Evolutionary conservation across 2,888 invertebrate genomes (phyloP), one percentile per base, ranked within the genome.

Genomic region (Stramonita haemastoma): DNA sequence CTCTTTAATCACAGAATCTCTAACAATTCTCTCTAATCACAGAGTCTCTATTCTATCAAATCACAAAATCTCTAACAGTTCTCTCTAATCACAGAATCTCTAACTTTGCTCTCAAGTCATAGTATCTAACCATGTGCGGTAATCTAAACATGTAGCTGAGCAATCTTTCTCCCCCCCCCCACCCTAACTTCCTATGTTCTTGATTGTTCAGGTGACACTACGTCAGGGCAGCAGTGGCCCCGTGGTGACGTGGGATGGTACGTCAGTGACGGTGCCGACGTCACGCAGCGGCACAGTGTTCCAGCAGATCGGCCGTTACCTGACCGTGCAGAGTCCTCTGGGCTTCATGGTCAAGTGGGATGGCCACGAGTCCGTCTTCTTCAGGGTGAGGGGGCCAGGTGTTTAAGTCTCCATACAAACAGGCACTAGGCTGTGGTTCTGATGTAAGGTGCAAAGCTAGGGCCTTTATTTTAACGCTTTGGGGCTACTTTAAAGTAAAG

Each of bases 321-420:
- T 98, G 1, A 96, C 97, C 29, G 96, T 98, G 66, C 97, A 97
- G 86, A 96, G 98, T 90, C 98, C 98, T 92, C 96, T 97, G 60
- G 95, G 95, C 0, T 95, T 97, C 36, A 97, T 97, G 60, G 93
- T 98, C 88, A 97, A 97, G 92, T 98, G 98, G 98, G 98, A 98
- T 94, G 97, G 97, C 15, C 96, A 97, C 70, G 93, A 94, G 90
- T 93, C 93, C 86, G 90, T 95, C 26, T 93, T 93, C 89, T 88
- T 95, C 0, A 84, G 89, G 90, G 91, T 91, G 70, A 88, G 87
- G 66, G 11, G 29, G 17, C 2, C 13, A 46, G 17, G 2, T 73
- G n/a, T 73, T 73, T 73, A 34, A 34, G 13, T 19, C 60, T 60
- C 22, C 22, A 60, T 19, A 1, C 15, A 1, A 60, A 60, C 6